Evolutionary conservation across 2,888 invertebrate genomes (phyloP).

Genomic region (Dolichomitus sp.): DNA sequence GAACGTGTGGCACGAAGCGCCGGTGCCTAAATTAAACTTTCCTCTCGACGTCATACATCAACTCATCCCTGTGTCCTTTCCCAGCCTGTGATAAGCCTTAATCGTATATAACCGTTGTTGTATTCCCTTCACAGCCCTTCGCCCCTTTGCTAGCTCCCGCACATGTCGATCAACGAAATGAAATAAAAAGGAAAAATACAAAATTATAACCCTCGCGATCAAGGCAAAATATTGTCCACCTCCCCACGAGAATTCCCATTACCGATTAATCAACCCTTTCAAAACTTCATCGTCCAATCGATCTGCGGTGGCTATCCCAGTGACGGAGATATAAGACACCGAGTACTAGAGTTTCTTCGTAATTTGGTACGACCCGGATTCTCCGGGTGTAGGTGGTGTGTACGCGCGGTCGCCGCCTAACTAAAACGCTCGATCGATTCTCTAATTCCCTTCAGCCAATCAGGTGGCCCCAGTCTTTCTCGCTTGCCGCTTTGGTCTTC

Average conservation of each 20-base stretch:
- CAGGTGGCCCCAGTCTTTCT: conserved; percentile 67
- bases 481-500: conserved; percentile 38
- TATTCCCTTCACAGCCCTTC: conserved; percentile 24
- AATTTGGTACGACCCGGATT: conserved; percentile 49
- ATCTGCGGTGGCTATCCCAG: not conserved
- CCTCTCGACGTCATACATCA: conserved; percentile 38
- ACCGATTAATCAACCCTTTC: conserved; percentile 40
- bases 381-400: conserved; percentile 39
- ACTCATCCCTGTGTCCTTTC: conserved; percentile 19
- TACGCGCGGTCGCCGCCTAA: conserved; percentile 52
- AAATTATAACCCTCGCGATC: not conserved
- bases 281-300: not conserved
- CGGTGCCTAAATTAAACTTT: conserved; percentile 34
- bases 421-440: conserved; percentile 70
- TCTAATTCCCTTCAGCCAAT: conserved; percentile 79
- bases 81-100: conserved; percentile 39
- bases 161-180: not conserved
- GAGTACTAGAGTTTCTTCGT: conserved; percentile 29
- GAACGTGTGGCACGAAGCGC: not conserved
- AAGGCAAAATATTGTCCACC: not conserved
- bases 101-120: conserved; percentile 9
- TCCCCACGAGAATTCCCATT: not conserved
- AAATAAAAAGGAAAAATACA: not conserved
- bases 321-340: not conserved
- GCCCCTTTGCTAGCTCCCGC: conserved; percentile 26